Conservation (phyloP, 1,140 invertebrate species). For the Philotrypesis tridentata region DNA sequence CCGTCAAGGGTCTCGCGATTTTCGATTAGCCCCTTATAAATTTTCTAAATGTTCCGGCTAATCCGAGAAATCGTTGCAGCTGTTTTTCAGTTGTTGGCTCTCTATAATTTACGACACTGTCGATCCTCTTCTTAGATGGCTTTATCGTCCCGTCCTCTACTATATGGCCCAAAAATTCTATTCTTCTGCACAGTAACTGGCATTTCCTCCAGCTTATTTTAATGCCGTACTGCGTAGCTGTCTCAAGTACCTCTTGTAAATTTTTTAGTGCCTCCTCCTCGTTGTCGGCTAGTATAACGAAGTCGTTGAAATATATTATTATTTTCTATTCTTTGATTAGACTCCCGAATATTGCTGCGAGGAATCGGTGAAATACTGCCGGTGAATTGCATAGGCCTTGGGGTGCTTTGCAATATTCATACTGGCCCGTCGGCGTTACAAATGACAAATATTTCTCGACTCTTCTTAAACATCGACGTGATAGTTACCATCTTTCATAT, state of each 20-base stretch:
- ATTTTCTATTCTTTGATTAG: conserved; percentile 8
- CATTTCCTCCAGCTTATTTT: conserved; percentile 46
- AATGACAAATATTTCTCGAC: too few species aligned
- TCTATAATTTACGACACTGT: neutral
- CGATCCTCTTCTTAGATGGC: neutral
- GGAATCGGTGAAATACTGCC: conserved; percentile 39
- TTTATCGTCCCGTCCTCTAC: conserved; percentile 29
- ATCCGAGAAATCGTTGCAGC: conserved; percentile 49
- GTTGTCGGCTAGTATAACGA: conserved; percentile 21
- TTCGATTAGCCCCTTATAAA: conserved; percentile 39
- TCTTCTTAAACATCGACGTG: too few species aligned
- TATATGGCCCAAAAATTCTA: conserved; percentile 38
- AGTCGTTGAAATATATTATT: conserved; percentile 45
- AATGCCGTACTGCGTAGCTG: conserved; percentile 23
- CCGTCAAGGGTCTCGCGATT: conserved; percentile 24
- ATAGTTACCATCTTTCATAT: too few species aligned
- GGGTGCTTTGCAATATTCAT: too few species aligned
- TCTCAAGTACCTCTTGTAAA: conserved; percentile 19
- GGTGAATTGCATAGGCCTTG: conserved; percentile 15
- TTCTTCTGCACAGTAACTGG: conserved; percentile 35
- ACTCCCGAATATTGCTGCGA: conserved; percentile 26
- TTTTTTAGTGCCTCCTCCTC: conserved; percentile 30
- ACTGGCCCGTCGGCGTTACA: too few species aligned
- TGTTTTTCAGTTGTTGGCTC: conserved; percentile 42
- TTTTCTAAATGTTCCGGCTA: conserved; percentile 51